Evolutionary conservation across 1,140 invertebrate species (phyloP).

Genomic region (Eumaeus atala): DNA sequence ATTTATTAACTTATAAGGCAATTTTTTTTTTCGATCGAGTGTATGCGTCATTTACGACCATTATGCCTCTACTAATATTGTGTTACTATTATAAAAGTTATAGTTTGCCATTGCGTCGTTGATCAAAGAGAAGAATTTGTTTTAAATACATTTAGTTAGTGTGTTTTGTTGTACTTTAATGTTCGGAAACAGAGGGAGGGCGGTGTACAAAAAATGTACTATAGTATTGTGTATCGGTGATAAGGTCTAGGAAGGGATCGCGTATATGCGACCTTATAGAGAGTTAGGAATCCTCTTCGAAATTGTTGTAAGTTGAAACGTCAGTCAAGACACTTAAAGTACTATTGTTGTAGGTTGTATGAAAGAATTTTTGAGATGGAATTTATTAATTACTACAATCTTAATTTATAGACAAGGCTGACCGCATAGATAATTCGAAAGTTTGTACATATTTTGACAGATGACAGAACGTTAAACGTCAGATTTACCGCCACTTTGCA

Average conservation of each 20-base stretch:
- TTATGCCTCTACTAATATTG: conserved; percentile 57
- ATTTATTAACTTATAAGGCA: conserved; percentile 52
- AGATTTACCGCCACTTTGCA: neutral
- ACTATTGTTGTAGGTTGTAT: conserved; percentile 64
- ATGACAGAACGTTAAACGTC: neutral
- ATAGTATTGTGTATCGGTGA: conserved; percentile 68
- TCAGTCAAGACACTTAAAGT: conserved; percentile 70
- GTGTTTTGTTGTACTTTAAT: conserved; percentile 70
- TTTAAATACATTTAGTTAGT: conserved; percentile 68
- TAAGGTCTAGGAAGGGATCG: conserved; percentile 55
- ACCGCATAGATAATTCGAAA: no score
- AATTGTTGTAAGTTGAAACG: conserved; percentile 64
- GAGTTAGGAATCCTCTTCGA: conserved; percentile 52
- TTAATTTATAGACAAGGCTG: no score
- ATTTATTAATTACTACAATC: no score
- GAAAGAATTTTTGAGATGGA: conserved; percentile 20
- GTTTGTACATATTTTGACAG: neutral
- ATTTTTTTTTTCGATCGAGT: conserved; percentile 21
- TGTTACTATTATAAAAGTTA: conserved; percentile 68
- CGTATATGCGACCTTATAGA: conserved; percentile 40
- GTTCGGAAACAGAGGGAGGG: conserved; percentile 40
- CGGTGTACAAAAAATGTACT: conserved; percentile 66
- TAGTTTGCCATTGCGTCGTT: conserved; percentile 64
- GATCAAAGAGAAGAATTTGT: conserved; percentile 64
- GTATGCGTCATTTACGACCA: conserved; percentile 39